These are phyloP conservation scores for Lamellibrachia luymesi DNA, from an alignment of 1,140 invertebrate species.

Conservation along the genomic window DNA sequence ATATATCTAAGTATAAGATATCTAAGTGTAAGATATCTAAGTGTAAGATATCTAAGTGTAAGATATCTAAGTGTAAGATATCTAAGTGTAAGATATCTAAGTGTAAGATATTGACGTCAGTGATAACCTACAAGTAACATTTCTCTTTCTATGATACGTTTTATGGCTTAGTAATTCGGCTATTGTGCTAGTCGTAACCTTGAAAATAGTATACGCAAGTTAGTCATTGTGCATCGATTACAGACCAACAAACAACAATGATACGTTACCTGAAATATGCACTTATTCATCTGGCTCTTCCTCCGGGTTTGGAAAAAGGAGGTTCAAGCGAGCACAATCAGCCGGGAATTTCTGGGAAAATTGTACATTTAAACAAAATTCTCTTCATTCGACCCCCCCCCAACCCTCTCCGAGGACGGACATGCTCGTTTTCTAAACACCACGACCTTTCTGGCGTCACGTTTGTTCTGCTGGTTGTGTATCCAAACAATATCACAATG, in stretches of 20 bases:
- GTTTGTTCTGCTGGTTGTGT: not conserved
- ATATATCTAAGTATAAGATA: no score
- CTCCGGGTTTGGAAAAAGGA: no score
- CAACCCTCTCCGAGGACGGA: no score
- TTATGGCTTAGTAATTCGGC: not conserved
- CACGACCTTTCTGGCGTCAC: not conserved
- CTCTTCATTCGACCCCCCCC: no score
- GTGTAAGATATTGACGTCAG: not conserved
- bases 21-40: no score
- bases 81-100: not conserved
- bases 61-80: not conserved
- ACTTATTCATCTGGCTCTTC: not conserved
- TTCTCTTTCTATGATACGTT: not conserved
- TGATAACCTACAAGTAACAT: not conserved
- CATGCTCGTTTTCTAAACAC: not conserved
- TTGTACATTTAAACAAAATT: no score
- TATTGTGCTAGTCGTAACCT: not conserved
- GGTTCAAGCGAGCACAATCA: no score
- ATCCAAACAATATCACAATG: not conserved
- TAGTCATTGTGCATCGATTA: not conserved
- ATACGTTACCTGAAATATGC: not conserved
- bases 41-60: not conserved
- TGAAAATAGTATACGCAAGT: not conserved
- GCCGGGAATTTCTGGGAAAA: no score
- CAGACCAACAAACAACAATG: not conserved